Conservation (phyloP, 2,113 vertebrate genomes). For the Ginglymostoma cirratum region DNA sequence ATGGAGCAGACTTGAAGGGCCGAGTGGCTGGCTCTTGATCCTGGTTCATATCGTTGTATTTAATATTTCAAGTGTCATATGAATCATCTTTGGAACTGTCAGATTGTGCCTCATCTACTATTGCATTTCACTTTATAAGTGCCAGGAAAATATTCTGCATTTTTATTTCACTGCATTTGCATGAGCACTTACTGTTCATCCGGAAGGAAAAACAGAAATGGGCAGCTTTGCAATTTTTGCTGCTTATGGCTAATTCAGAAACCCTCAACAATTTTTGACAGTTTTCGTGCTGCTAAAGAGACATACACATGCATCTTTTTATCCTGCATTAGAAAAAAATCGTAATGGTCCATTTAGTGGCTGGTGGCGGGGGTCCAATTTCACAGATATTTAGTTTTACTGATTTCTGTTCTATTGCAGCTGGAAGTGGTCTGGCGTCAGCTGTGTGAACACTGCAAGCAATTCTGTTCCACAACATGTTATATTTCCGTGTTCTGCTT, state of each 20-base stretch:
- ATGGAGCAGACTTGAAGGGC: no score
- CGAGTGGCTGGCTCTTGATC: no score
- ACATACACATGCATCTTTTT: not conserved
- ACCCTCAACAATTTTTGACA: not conserved
- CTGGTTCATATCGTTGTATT: no score
- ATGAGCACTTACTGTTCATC: not conserved
- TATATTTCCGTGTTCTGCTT: not conserved
- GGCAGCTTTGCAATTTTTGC: not conserved
- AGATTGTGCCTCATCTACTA: not conserved
- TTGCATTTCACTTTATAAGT: not conserved
- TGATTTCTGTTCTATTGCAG: not conserved
- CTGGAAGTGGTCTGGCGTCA: not conserved
- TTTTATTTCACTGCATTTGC: not conserved
- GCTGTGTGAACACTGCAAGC: not conserved
- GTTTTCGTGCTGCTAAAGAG: not conserved
- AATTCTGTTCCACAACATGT: not conserved
- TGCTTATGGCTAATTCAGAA: not conserved
- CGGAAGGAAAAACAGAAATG: not conserved
- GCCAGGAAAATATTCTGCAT: not conserved
- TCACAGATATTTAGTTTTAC: conserved; percentile 1
- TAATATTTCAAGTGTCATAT: no score
- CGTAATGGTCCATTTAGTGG: not conserved
- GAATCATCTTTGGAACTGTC: no score
- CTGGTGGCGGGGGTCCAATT: not conserved
- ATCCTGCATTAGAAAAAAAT: no score